These are phyloP conservation scores for Zoroaster sp. DNA, from an alignment of 53 echinoderm and acorn worm species.

Conservation along the genomic window DNA sequence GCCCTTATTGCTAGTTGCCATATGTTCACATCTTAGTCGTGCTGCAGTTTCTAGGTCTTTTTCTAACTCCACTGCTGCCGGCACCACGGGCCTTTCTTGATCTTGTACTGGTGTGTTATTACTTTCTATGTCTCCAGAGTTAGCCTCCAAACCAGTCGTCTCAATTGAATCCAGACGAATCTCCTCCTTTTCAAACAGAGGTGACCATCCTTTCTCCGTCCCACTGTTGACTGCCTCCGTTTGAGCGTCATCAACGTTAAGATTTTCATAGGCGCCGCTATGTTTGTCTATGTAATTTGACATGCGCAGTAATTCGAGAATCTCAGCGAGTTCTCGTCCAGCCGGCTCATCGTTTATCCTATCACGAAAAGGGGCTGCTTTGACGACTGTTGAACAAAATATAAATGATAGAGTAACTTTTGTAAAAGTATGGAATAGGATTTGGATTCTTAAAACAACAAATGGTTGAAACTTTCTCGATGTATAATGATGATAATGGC, in stretches of 20 bases:
- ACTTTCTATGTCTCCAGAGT: not conserved
- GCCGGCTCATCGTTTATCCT: not conserved
- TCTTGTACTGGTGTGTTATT: too few species aligned
- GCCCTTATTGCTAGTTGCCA: too few species aligned
- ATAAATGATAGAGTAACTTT: not conserved
- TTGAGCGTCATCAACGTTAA: not conserved
- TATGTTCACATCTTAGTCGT: too few species aligned
- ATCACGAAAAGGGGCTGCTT: not conserved
- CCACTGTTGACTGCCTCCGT: not conserved
- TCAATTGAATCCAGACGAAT: not conserved
- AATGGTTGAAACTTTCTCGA: too few species aligned
- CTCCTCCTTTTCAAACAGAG: not conserved
- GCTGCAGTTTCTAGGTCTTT: too few species aligned
- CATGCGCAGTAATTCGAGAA: not conserved
- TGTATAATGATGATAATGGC: too few species aligned
- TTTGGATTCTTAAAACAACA: too few species aligned
- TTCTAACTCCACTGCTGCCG: too few species aligned
- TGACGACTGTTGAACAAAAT: not conserved
- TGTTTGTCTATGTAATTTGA: not conserved
- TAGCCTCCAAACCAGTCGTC: constrained; percentile 1
- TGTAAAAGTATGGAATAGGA: too few species aligned
- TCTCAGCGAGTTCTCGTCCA: not conserved
- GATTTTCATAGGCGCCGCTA: not conserved
- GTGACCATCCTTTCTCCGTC: not conserved
- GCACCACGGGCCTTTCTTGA: not conserved